These are phyloP conservation scores for Myotis yumanensis DNA, from an alignment of 2,113 vertebrate genomes.

Conservation along the genomic window DNA sequence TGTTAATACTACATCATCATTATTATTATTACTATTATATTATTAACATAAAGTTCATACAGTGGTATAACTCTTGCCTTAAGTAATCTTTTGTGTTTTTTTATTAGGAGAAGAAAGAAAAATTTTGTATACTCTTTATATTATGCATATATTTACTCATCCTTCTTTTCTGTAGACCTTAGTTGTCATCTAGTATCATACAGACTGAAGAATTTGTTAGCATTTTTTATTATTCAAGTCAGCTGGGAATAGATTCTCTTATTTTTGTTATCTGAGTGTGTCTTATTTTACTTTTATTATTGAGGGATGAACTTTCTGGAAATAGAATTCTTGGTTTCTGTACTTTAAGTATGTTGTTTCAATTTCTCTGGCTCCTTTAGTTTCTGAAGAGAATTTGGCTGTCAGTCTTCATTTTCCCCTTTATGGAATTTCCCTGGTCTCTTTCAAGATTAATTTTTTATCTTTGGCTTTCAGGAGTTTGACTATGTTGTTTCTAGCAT, in stretches of 20 bases:
- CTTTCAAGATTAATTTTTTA: neutral
- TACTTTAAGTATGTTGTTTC: neutral
- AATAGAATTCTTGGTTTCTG: neutral
- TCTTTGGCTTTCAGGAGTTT: neutral
- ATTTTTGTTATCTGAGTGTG: neutral
- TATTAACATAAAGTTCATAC: neutral
- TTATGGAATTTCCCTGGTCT: neutral
- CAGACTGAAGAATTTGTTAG: neutral
- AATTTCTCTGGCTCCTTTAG: neutral
- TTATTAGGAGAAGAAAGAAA: neutral
- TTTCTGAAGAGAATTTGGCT: neutral
- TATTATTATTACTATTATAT: neutral
- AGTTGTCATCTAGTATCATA: neutral
- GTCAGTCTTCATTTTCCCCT: neutral
- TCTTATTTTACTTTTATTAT: constrained; percentile 45
- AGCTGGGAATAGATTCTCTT: neutral
- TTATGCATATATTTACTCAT: neutral
- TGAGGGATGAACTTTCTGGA: neutral
- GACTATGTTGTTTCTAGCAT: neutral
- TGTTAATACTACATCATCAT: neutral
- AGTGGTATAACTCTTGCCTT: neutral
- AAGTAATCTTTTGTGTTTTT: neutral
- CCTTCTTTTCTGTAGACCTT: neutral
- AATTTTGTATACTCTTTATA: neutral
- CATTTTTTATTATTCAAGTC: neutral